Percentiles rank a stretch among this genome's conserved stretches.
Conservation (phyloP, 2,888 invertebrate species). For the Ochropacha duplaris region DNA sequence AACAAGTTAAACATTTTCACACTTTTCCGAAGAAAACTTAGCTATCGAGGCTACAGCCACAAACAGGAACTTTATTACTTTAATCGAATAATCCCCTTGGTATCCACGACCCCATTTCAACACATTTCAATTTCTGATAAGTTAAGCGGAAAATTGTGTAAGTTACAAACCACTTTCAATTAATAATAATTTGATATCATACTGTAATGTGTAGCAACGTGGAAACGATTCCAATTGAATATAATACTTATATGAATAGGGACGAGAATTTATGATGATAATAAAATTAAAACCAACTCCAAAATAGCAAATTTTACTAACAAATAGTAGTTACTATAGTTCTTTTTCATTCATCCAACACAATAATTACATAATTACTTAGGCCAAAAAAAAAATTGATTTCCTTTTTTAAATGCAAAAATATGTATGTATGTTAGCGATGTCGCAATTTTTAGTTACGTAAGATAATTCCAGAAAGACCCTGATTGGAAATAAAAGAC, state of each 20-base stretch:
- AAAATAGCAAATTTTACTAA: no score
- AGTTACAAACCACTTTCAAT: neutral
- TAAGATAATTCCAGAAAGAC: neutral
- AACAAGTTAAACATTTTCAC: slow-evolving; percentile 36
- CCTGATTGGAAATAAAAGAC: neutral
- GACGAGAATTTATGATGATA: no score
- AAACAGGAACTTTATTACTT: slow-evolving; percentile 44
- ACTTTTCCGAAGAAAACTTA: slow-evolving; percentile 27
- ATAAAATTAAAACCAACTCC: no score
- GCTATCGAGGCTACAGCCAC: slow-evolving; percentile 36
- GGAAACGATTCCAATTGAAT: neutral
- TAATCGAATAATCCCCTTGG: slow-evolving; percentile 41
- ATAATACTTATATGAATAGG: no score
- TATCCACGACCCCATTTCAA: neutral
- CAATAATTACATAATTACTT: no score
- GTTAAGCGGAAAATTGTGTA: neutral
- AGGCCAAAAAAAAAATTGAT: no score
- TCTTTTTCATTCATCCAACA: no score
- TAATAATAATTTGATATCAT: neutral
- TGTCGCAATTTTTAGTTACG: neutral
- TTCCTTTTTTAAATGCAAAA: no score
- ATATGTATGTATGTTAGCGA: neutral
- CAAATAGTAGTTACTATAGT: no score
- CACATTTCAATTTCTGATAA: neutral
- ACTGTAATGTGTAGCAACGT: neutral